Percentiles rank a stretch among this genome's conserved stretches.
phyloP scores from a whole-genome alignment of 30 jellyfish, hydroid and myxozoan species.

The Pseudorhiza aurosa region DNA sequence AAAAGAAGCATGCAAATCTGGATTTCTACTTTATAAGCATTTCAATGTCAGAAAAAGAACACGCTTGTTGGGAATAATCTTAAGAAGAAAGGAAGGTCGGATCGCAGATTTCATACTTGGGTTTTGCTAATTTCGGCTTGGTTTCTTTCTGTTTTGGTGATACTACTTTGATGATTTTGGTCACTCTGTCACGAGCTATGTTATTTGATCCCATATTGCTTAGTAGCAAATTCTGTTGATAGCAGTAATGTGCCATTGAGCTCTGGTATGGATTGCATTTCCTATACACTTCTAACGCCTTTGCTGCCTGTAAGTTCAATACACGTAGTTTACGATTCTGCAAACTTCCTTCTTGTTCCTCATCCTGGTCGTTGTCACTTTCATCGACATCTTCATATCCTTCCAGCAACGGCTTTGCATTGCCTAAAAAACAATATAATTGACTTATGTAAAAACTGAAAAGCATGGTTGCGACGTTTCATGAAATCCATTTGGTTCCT shows the following conservation, averaged over 20 bases:
- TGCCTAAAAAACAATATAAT: conserved; percentile 13
- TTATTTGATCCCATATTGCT: neutral
- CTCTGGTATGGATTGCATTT: conserved; percentile 25
- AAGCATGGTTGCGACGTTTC: neutral
- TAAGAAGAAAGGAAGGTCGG: neutral
- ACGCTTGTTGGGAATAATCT: too few relatives aligned
- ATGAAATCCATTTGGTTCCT: neutral
- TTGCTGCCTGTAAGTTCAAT: conserved; percentile 53
- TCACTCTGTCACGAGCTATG: neutral
- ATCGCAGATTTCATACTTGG: conserved; percentile 25
- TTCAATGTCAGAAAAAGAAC: too few relatives aligned
- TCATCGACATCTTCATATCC: conserved; percentile 44
- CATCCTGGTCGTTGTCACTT: conserved; percentile 17
- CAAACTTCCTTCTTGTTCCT: conserved; percentile 54
- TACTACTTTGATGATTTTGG: conserved; percentile 5
- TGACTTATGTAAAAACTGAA: neutral
- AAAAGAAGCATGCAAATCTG: too few relatives aligned
- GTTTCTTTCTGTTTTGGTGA: neutral
- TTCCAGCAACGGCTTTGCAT: conserved; percentile 58
- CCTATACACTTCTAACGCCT: conserved; percentile 41
- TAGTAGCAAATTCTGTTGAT: conserved; percentile 47
- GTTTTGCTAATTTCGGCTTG: conserved; percentile 32
- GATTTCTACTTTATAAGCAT: too few relatives aligned
- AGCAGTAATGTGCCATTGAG: conserved; percentile 37
- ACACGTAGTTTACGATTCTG: conserved; percentile 32